phyloP scores from a whole-genome alignment of 2,888 invertebrate species.

The Lathronympha strigana region DNA sequence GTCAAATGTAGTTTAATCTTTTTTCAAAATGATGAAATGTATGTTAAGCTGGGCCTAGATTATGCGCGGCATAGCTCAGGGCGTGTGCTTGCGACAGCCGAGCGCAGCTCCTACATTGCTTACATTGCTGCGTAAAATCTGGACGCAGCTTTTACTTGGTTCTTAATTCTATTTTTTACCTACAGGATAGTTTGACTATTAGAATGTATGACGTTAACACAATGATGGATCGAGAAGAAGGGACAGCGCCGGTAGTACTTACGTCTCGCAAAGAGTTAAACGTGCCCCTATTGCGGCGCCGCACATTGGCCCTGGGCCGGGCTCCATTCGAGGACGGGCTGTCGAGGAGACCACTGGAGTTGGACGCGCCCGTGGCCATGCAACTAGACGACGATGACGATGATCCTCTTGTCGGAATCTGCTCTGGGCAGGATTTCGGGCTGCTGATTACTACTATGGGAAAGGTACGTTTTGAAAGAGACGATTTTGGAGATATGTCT shows the following conservation, averaged over 20 bases:
- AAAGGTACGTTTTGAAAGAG: conserved; percentile 82
- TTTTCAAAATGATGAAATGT: too few species aligned
- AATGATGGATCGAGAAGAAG: conserved; percentile 53
- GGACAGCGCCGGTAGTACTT: conserved; percentile 54
- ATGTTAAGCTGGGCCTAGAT: too few species aligned
- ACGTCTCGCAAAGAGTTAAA: conserved; percentile 64
- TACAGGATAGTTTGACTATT: conserved; percentile 71
- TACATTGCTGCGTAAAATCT: too few species aligned
- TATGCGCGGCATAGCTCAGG: too few species aligned
- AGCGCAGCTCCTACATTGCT: too few species aligned
- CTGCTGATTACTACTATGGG: conserved; percentile 93
- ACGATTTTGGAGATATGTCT: too few species aligned
- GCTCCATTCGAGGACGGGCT: conserved; percentile 72
- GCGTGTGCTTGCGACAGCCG: too few species aligned
- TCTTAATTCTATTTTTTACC: not conserved
- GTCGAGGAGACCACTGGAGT: conserved; percentile 61
- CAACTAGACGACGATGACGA: conserved; percentile 87
- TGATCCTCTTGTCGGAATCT: conserved; percentile 91
- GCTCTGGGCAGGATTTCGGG: conserved; percentile 96
- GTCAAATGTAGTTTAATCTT: not conserved
- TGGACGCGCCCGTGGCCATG: conserved; percentile 81
- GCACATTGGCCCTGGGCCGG: conserved; percentile 69
- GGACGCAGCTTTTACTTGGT: too few species aligned
- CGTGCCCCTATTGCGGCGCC: conserved; percentile 70
- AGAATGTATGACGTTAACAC: conserved; percentile 69